Percentiles rank a stretch among this genome's conserved stretches.
These are phyloP conservation scores for Plagiodera versicolora DNA, from an alignment of 2,888 invertebrate genomes.

Conservation along the genomic window DNA sequence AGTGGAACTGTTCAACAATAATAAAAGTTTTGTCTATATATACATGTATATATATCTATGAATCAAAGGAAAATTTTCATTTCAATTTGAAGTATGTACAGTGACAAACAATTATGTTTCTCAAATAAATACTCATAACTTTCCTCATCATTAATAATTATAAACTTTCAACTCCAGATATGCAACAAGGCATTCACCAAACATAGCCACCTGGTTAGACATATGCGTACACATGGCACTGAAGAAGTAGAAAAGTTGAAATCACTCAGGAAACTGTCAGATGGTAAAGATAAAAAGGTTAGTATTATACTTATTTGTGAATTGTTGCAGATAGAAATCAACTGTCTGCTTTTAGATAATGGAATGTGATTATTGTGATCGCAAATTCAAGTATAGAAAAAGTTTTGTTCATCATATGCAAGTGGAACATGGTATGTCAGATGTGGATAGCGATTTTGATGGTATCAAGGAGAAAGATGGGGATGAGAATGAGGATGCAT, in stretches of 20 bases:
- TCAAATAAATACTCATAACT: too few species aligned
- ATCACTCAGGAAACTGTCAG: conserved; percentile 20
- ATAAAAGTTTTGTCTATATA: too few species aligned
- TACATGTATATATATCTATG: too few species aligned
- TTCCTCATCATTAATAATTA: too few species aligned
- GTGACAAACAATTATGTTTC: too few species aligned
- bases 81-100: too few species aligned
- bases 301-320: neutral
- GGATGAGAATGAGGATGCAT: neutral
- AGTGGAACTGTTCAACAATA: too few species aligned
- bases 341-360: conserved; percentile 41
- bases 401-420: conserved; percentile 54
- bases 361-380: conserved; percentile 55
- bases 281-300: conserved; percentile 42
- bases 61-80: too few species aligned
- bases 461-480: conserved; percentile 12
- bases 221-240: conserved; percentile 47
- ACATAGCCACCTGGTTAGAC: conserved; percentile 46
- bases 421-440: conserved; percentile 53
- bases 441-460: conserved; percentile 42
- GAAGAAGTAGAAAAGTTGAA: conserved; percentile 26
- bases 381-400: conserved; percentile 54
- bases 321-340: neutral
- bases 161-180: conserved; percentile 37
- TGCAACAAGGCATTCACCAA: conserved; percentile 51